phyloP scores from a whole-genome alignment of 2,888 invertebrate species.

The Xestia sexstrigata region DNA sequence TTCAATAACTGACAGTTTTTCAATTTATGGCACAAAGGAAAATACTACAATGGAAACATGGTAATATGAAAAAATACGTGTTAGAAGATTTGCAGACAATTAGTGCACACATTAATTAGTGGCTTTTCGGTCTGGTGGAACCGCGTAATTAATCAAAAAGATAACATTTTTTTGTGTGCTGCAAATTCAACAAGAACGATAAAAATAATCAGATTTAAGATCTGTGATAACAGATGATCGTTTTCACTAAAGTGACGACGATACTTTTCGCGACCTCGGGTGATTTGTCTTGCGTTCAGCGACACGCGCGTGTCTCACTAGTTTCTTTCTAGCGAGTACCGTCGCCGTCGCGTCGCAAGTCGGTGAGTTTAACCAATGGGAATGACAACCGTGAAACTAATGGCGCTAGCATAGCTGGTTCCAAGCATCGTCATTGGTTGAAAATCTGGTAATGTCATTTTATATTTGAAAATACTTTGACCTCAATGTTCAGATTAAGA shows the following conservation, averaged over 20 bases:
- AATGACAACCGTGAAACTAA: background rate
- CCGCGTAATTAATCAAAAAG: constrained; percentile 18
- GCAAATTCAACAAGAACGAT: background rate
- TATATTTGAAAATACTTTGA: background rate
- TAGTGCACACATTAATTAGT: constrained; percentile 31
- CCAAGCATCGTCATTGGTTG: background rate
- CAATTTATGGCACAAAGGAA: constrained; percentile 27
- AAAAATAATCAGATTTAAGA: background rate
- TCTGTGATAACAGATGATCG: background rate
- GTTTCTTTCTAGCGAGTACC: background rate
- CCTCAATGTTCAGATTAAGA: background rate
- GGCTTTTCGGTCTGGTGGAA: constrained; percentile 37
- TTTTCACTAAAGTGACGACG: background rate
- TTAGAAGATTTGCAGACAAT: constrained; percentile 36
- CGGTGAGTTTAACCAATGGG: background rate
- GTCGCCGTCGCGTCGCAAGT: background rate
- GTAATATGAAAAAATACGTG: constrained; percentile 13
- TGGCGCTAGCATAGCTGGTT: background rate
- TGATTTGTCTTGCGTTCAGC: background rate
- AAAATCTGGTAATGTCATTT: background rate
- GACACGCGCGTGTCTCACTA: background rate
- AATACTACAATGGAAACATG: constrained; percentile 22
- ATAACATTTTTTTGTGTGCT: background rate
- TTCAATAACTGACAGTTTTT: constrained; percentile 57
- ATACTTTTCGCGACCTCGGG: background rate